Conservation (phyloP, 2,113 vertebrate species). For the Parotia lawesii region DNA sequence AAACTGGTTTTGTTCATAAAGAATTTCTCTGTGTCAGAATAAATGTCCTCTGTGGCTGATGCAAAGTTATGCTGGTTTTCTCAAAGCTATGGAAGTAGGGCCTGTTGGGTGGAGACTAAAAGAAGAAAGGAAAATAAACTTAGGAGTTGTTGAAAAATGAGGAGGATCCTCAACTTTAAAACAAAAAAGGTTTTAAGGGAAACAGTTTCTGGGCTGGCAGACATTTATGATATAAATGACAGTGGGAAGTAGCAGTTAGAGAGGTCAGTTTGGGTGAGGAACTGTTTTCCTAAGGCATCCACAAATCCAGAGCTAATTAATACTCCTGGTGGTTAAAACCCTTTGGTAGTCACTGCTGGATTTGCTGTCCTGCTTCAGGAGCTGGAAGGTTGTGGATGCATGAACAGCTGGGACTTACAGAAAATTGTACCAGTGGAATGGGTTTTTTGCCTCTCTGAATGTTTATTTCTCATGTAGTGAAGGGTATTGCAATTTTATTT, state of each 20-base stretch:
- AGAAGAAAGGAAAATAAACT: neutral
- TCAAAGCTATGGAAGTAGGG: neutral
- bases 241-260: neutral
- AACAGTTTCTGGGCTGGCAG: neutral
- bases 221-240: neutral
- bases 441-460: neutral
- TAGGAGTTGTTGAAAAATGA: neutral
- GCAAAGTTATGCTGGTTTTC: neutral
- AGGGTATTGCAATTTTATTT: neutral
- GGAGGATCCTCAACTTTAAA: neutral
- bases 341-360: neutral
- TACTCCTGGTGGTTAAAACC: neutral
- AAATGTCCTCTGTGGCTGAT: neutral
- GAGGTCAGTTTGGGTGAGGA: neutral
- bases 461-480: neutral
- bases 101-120: neutral
- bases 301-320: neutral
- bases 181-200: neutral
- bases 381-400: neutral
- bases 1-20: neutral
- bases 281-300: neutral
- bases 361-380: neutral
- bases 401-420: neutral
- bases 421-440: neutral
- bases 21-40: neutral